Base-by-base conservation (phyloP, 1,140 invertebrate species). In the Macrobrachium rosenbergii region DNA sequence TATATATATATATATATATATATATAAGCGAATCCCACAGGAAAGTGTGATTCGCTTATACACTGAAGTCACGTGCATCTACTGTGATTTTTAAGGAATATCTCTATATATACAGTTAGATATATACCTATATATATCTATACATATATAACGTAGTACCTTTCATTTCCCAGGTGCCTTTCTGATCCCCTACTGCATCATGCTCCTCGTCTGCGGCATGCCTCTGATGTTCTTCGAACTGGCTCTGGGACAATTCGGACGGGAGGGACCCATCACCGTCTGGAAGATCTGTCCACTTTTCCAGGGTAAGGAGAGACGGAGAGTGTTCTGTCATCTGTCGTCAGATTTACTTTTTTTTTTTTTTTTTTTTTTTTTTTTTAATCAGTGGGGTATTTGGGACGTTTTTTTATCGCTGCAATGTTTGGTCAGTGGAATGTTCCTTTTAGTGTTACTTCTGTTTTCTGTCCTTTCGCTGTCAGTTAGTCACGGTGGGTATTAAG, bases 241-340 rank as follows among this genome's bases (percentile, higher is more conserved):
- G 7, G 93, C 95, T 0, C 92, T 96, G 11, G 96, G 96, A 6
- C 96, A 97, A 91, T 94, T 96, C 89, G 95, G 95, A 63, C 95
- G 95, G 90, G 94, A 94, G 91, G 96, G 96, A 73, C 94, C 95
- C 21, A 94, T 95, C 63, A 95, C 95, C 19, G 93, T 95, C 72
- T 97, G 96, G 95, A 93, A 94, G 89, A 95, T 96, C 83, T 95
- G 96, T 59, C 96, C 96, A 2, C 93, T 97, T 45, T 95, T 96
- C 90, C 95, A 94, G 94, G 96, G 96, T 96, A 52, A 52, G 52
- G 12, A 52, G 0, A 52, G 28, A 37, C 28, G 3, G 0, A 52
- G 89, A 91, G 86, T 87, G 3, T 64, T 85, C 14, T 52, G 21
- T 77, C n/a, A 6, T 81, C 28, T 37, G 28, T 3, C 28, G 28